Conservation (phyloP, 2,888 invertebrate species). For the Xylocampa areola region DNA sequence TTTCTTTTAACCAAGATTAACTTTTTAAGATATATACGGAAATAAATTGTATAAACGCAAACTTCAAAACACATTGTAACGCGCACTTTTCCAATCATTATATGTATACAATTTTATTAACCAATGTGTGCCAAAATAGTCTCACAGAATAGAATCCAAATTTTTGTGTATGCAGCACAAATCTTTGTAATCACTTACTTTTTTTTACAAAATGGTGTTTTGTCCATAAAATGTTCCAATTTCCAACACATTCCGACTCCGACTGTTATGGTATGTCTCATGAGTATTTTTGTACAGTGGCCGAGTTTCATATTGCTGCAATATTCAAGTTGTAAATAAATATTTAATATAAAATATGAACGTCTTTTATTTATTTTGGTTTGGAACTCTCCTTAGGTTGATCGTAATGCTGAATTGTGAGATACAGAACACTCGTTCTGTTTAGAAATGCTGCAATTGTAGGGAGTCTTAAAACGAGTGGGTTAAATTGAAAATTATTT, state of each 20-base stretch:
- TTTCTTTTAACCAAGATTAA: too few species aligned
- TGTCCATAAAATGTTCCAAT: constrained; percentile 47
- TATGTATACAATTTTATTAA: neutral
- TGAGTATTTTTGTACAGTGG: constrained; percentile 82
- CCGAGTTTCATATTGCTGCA: constrained; percentile 77
- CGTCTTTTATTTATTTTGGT: constrained; percentile 29
- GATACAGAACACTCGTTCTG: too few species aligned
- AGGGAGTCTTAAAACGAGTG: too few species aligned
- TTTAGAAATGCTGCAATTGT: too few species aligned
- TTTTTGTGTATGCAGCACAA: constrained; percentile 42
- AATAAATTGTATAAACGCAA: too few species aligned
- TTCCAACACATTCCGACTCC: constrained; percentile 74
- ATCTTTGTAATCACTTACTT: constrained; percentile 8
- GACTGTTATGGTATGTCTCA: constrained; percentile 68
- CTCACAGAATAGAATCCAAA: constrained; percentile 22
- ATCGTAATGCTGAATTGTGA: too few species aligned
- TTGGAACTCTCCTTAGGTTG: too few species aligned
- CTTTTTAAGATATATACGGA: too few species aligned
- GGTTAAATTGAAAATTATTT: too few species aligned
- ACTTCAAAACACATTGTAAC: neutral
- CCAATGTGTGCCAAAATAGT: constrained; percentile 41
- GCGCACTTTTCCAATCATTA: neutral
- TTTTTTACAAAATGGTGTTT: constrained; percentile 14
- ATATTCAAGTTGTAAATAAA: constrained; percentile 84
- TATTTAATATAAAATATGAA: constrained; percentile 58